These are phyloP conservation scores for Salvelinus fontinalis DNA, from an alignment of 2,113 vertebrate species.

Conservation along the genomic window DNA sequence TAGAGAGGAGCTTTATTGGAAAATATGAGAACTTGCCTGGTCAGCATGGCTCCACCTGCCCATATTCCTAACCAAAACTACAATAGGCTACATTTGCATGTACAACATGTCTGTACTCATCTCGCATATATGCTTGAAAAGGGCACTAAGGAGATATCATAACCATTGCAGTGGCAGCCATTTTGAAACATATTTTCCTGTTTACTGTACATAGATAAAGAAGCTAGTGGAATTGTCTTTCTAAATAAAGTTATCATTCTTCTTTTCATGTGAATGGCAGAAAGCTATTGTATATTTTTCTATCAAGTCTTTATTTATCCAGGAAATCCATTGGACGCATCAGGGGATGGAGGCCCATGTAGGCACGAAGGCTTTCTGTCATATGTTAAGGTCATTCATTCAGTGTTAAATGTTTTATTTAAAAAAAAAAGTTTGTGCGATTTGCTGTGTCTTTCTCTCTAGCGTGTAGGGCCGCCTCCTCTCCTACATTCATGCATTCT, in stretches of 20 bases:
- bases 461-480: slow-evolving; percentile 69
- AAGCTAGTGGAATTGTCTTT: slow-evolving; percentile 1
- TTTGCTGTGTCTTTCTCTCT: slow-evolving; percentile 34
- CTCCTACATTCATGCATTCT: slow-evolving; percentile 81
- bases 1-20: slow-evolving; percentile 26
- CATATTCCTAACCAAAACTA: neutral
- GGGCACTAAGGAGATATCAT: too few relatives aligned
- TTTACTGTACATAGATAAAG: neutral
- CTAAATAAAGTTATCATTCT: neutral
- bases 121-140: too few relatives aligned
- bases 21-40: slow-evolving; percentile 5
- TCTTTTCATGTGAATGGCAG: neutral
- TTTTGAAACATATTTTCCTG: neutral
- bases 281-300: neutral
- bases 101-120: too few relatives aligned
- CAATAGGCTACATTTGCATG: neutral
- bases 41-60: neutral
- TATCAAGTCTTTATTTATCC: neutral
- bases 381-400: neutral
- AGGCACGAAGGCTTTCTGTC: neutral
- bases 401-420: slow-evolving; percentile 10
- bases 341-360: neutral
- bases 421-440: neutral
- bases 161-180: too few relatives aligned
- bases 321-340: slow-evolving; percentile 3